Evolutionary conservation across 2,797 vertebrate genomes (phyloP).

Genomic region (Gymnoscopelus braueri): DNA sequence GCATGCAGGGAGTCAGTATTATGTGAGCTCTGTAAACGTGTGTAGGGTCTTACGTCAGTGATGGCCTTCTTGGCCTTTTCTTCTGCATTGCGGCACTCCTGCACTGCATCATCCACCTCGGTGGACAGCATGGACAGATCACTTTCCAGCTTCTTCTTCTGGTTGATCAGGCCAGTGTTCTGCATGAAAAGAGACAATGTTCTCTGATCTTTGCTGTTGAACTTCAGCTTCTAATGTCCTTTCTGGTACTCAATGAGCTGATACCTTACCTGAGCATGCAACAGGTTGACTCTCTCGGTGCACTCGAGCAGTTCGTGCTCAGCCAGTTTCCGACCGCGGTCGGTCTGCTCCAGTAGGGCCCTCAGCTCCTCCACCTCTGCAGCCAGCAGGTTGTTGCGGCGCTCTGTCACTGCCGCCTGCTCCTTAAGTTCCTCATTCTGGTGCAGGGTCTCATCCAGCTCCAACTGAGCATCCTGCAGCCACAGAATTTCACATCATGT

Average conservation of each 20-base stretch:
- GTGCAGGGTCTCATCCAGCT: conserved; percentile 87
- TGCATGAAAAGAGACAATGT: conserved; percentile 50
- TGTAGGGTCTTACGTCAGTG: conserved; percentile 83
- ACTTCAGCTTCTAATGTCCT: neutral
- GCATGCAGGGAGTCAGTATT: neutral
- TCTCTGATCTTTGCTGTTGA: neutral
- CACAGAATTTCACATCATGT: neutral
- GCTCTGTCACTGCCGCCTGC: conserved; percentile 87
- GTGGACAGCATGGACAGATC: conserved; percentile 86
- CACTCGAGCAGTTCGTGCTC: conserved; percentile 92
- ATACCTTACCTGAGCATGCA: conserved; percentile 88
- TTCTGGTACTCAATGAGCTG: neutral
- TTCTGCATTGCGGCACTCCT: conserved; percentile 90
- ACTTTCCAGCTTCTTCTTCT: conserved; percentile 92
- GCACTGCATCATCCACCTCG: conserved; percentile 89
- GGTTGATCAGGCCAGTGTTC: conserved; percentile 92
- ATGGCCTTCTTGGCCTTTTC: conserved; percentile 96
- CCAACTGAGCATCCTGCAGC: conserved; percentile 86
- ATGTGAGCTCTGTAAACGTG: neutral
- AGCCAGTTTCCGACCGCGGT: conserved; percentile 88
- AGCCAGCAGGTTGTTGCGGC: conserved; percentile 85
- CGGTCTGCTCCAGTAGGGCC: conserved; percentile 87
- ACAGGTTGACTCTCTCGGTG: conserved; percentile 89
- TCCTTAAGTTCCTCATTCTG: conserved; percentile 89
- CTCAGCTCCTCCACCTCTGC: conserved; percentile 91